Evolutionary conservation across 2,797 vertebrate species (phyloP), one percentile per base, ranked within the genome.

Genomic region (Sebastes vulpes): DNA sequence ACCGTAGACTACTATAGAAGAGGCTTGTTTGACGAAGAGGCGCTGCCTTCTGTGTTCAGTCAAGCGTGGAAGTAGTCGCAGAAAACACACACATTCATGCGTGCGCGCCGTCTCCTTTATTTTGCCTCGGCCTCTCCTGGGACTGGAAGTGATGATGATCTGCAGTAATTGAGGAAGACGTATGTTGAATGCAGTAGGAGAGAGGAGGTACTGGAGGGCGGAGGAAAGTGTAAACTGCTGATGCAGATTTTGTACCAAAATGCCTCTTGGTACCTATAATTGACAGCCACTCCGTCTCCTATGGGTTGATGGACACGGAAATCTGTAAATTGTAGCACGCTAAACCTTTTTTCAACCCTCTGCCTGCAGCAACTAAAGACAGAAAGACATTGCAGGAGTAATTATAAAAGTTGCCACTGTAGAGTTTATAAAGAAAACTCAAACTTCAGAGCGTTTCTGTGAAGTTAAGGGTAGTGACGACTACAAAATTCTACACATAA

Each of bases 161-260:
- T 86, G 87, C 83, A 89, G 86, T 95, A 95, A 95, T 95, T 93
- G 92, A 95, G 88, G 87, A 83, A 90, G 75, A 91, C 89, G 91
- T 87, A 85, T 69, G 60, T 61, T 72, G 85, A 89, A 87, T 90
- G 75, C 78, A 67, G 38, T 59, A 77, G 65, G 57, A 84, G 56
- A 61, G 79, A 70, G 71, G 77, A 84, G 76, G 69, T 50, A 67
- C 60, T 71, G 42, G 65, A 77, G 79, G 71, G 68, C 3, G 56
- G 57, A 79, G 83, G 65, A 69, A 76, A 83, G 66, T 65, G 63
- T 77, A 82, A 91, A 90, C 66, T 90, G 90, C 93, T 94, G 92
- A 94, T 92, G 87, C 77, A 82, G 87, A 79, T 80, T 89, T 87
- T 83, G 59, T 82, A 72, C 60, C 69, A 64, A 72, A 80, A 79